Base-by-base conservation (phyloP, 2,888 invertebrate genomes). In the Pegoplata infirma region DNA sequence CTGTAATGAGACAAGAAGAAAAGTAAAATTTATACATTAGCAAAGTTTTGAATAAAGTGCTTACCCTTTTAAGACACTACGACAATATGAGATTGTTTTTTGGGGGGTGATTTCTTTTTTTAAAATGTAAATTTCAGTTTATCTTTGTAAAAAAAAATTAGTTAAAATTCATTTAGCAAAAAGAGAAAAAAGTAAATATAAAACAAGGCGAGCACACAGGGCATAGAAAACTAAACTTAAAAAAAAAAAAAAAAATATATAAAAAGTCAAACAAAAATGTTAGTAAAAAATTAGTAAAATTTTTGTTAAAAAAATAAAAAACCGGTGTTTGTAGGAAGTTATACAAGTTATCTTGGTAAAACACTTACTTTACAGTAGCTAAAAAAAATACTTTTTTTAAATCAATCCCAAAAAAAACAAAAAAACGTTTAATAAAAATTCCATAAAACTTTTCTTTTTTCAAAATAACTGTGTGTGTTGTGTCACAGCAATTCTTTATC, bases 1-100 rank as follows among this genome's bases (percentile, higher is more conserved):
- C 94, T 95, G 85, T 55, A 87, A 88, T 56, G 71, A 81, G 64
- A 78, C 59, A 72, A 76, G 56, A 78, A 76, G 76, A 58, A 80
- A 76, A 76, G 69, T 80, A 72, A 81, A 75, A 76, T 80, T 74
- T 77, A 61, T 58, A 66, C 67, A 77, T 80, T 80, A 76, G 76
- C 72, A 80, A 72, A 71, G 71, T 75, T n/a, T 68, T 79, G 79
- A 67, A 79, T 71, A 69, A 76, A 63, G 16, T 23, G 68, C 79
- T 81, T 79, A 79, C 81, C 79, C 76, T 59, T 21, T 73, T 25
- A 12, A 63, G 53, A 74, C 74, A 61, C 75, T 69, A 76, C 67
- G 56, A 69, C 58, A 73, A 78, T 66, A 69, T 44, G 66, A 17
- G 59, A 66, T 23, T 36, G 32, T 32, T 44, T 46, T 40, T 32